phyloP scores from a whole-genome alignment of 2,113 vertebrate species.

The Rhizomys pruinosus region DNA sequence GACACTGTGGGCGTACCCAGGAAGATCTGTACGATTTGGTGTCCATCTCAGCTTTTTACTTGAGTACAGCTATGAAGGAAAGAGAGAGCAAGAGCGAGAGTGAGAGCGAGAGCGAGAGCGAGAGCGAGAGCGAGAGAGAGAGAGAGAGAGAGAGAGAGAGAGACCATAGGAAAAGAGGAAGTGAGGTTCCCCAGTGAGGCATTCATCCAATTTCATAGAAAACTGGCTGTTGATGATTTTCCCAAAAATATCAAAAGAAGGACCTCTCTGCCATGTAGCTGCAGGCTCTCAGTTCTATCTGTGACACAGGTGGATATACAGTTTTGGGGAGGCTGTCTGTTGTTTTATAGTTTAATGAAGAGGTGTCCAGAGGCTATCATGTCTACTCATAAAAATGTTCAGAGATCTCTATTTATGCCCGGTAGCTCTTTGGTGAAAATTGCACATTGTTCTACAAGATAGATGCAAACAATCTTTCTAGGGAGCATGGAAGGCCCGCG shows the following conservation, averaged over 20 bases:
- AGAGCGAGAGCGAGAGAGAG: too few relatives aligned
- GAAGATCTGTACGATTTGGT: neutral
- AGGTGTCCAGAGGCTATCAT: constrained; percentile 60
- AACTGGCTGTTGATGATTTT: neutral
- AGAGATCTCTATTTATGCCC: constrained; percentile 72
- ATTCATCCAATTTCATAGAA: neutral
- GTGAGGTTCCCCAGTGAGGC: neutral
- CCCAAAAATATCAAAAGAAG: neutral
- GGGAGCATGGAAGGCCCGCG: constrained; percentile 20
- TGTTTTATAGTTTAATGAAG: constrained; percentile 59
- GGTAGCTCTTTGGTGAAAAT: constrained; percentile 55
- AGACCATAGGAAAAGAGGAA: neutral
- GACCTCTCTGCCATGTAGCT: neutral
- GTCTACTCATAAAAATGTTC: constrained; percentile 67
- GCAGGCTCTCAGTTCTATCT: neutral
- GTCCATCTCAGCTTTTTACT: neutral
- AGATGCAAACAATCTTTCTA: constrained; percentile 29
- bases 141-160: neutral
- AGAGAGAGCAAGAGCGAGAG: too few relatives aligned
- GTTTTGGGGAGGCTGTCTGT: constrained; percentile 23
- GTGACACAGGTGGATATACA: neutral
- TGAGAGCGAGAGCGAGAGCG: neutral
- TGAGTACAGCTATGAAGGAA: neutral
- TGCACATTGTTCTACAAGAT: constrained; percentile 64
- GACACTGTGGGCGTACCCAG: neutral